Evolutionary conservation across 23 tunicate species (phyloP).

Genomic region (Clavelina lepadiformis): DNA sequence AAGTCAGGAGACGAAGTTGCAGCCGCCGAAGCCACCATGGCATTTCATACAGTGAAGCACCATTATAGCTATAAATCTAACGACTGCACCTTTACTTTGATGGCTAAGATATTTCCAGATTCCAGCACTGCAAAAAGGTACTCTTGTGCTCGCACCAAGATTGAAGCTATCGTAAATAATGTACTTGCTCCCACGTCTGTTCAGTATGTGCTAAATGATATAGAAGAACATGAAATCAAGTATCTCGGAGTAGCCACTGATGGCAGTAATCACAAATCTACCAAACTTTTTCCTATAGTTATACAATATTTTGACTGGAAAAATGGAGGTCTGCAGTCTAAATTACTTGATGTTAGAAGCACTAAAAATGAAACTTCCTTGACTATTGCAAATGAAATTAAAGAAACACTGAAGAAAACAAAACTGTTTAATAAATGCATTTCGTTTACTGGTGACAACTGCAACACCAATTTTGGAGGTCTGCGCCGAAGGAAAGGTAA

Average conservation of each 20-base stretch:
- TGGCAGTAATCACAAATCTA: conserved; percentile 28
- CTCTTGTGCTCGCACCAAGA: too few relatives aligned
- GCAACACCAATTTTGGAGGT: conserved; percentile 41
- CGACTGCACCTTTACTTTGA: conserved; percentile 30
- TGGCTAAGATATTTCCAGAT: not conserved
- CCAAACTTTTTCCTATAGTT: conserved; percentile 13
- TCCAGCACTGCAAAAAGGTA: conserved; percentile 13
- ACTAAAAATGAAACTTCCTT: conserved; percentile 4
- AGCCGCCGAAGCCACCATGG: conserved; percentile 42
- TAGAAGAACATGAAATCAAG: conserved; percentile 24
- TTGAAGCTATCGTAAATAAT: too few relatives aligned
- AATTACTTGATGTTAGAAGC: conserved; percentile 13
- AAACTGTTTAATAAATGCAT: conserved; percentile 31
- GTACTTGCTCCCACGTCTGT: too few relatives aligned
- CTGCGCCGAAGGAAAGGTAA: conserved; percentile 24
- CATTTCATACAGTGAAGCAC: conserved; percentile 38
- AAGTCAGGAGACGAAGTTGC: conserved; percentile 30
- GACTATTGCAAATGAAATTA: conserved; percentile 3
- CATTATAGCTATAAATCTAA: conserved; percentile 25
- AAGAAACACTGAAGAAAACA: conserved; percentile 12
- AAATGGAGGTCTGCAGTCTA: conserved; percentile 12
- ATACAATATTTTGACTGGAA: conserved; percentile 19
- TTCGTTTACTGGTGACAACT: conserved; percentile 40
- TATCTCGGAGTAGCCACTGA: conserved; percentile 23
- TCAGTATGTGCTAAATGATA: too few relatives aligned